Base-by-base conservation (phyloP, 1,140 invertebrate genomes). In the Drosophila bipectinata region DNA sequence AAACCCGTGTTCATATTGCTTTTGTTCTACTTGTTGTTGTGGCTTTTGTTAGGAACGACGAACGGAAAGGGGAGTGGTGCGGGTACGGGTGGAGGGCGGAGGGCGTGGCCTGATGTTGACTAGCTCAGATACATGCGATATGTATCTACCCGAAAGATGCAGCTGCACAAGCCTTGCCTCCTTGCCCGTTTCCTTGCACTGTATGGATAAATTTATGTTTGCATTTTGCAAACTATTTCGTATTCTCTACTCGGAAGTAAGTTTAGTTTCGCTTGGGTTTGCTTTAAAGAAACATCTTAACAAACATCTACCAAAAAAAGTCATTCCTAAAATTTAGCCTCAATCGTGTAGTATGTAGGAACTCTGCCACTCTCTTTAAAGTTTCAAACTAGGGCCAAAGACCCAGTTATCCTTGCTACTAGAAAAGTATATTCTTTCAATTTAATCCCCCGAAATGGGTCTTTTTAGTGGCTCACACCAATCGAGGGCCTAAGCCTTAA, bases 11-110 rank as follows among this genome's bases (percentile, higher is more conserved):
- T 75, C 57, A 83, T 63, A 79, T 71, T 84, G 57, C 80, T 73
- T 83, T 80, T 77, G 81, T 85, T 81, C 52, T 63, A 30, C 59
- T 85, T 85, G 69, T 78, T 78, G 64, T 67, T 85, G 77, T 44
- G 57, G 67, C 81, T 59, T 83, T 84, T 84, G 81, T 84, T 84
- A 57, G 44, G 39, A 34, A 28, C 49, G 32, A 10, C 3, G 10
- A 37, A 28, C 26, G 26, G 6, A 6, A 7, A 28, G 5, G 5
- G 26, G 26, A 28, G 32, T 12, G 34, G 34, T 12, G 34, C 10
- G 44, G 1, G 34, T 10, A 37, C 3, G 30, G 30, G 41, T 5
- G 49, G 26, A n/a, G 15, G 14, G 47, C 18, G 44, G 41, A 41
- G 58, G 55, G 39, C 28, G 39, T 66, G 4, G 56, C 26, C 72